These are phyloP conservation scores for Ceyx erithaca DNA, from an alignment of 2,797 vertebrate species.

Conservation along the genomic window DNA sequence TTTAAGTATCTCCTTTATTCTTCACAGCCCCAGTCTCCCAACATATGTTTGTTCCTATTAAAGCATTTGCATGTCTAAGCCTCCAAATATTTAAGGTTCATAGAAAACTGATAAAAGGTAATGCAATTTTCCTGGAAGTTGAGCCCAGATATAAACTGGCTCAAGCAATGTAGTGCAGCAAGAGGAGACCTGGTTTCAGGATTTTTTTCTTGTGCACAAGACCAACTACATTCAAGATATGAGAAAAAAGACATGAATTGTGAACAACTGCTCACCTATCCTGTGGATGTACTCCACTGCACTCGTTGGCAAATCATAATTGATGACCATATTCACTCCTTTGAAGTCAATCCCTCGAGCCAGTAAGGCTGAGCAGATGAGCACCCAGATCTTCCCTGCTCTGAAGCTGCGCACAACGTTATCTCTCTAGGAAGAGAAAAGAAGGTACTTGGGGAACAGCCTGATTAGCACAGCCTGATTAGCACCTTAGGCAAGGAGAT, in stretches of 20 bases:
- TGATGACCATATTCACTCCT: slow-evolving; percentile 94
- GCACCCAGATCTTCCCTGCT: slow-evolving; percentile 95
- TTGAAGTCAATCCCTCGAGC: slow-evolving; percentile 98
- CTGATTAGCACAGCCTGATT: neutral
- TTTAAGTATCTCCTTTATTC: neutral
- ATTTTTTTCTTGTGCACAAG: neutral
- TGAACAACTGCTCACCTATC: slow-evolving; percentile 83
- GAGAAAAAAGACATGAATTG: neutral
- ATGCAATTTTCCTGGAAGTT: neutral
- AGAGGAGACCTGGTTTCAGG: neutral
- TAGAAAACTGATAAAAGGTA: neutral
- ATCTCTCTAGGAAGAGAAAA: slow-evolving; percentile 84
- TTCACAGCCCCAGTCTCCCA: neutral
- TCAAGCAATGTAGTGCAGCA: neutral
- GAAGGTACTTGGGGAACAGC: neutral
- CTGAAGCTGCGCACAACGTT: slow-evolving; percentile 92
- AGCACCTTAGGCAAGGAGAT: neutral
- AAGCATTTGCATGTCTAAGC: neutral
- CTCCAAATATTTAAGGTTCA: neutral
- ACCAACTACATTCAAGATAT: neutral
- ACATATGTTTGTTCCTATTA: neutral
- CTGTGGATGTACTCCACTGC: slow-evolving; percentile 96
- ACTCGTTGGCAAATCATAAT: slow-evolving; percentile 96
- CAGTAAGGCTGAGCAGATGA: slow-evolving; percentile 94
- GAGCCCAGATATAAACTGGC: neutral